These are phyloP conservation scores for Vipera ursinii DNA, from an alignment of 2,797 vertebrate genomes.

Conservation along the genomic window DNA sequence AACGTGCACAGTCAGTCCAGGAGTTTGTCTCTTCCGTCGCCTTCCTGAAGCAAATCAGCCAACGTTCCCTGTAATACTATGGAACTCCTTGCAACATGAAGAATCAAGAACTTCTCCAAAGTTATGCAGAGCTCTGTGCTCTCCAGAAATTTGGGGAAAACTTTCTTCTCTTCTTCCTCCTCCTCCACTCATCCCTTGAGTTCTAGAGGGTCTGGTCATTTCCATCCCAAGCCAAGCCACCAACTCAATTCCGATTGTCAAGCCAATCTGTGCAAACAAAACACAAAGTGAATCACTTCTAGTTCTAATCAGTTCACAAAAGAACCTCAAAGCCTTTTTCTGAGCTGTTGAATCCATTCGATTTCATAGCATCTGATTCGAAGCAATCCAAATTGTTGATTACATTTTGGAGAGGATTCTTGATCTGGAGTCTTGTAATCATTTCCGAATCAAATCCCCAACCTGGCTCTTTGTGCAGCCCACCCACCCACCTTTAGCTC, in stretches of 20 bases:
- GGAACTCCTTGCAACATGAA: not conserved
- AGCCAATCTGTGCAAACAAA: not conserved
- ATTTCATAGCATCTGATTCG: not conserved
- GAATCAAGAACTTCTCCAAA: not conserved
- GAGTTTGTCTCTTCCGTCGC: not conserved
- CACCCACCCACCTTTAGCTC: not conserved
- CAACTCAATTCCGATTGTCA: not conserved
- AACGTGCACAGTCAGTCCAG: not conserved
- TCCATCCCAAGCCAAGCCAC: not conserved
- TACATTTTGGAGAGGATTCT: not conserved
- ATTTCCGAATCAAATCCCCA: not conserved
- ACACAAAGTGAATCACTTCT: not conserved
- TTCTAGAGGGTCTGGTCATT: not conserved
- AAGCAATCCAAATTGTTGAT: not conserved
- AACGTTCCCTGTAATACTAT: not conserved
- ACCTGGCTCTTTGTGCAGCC: not conserved
- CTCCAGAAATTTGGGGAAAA: not conserved
- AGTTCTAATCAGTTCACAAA: not conserved
- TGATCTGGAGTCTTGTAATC: not conserved
- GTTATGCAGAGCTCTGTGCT: too few relatives aligned
- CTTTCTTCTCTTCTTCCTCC: not conserved
- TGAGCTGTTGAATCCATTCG: not conserved
- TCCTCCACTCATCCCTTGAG: not conserved
- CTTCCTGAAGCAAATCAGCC: not conserved
- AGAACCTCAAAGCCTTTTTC: not conserved